Evolutionary conservation across 1,140 invertebrate species (phyloP), one percentile per base, ranked within the genome.

Genomic region (Chironomus striatipennis): DNA sequence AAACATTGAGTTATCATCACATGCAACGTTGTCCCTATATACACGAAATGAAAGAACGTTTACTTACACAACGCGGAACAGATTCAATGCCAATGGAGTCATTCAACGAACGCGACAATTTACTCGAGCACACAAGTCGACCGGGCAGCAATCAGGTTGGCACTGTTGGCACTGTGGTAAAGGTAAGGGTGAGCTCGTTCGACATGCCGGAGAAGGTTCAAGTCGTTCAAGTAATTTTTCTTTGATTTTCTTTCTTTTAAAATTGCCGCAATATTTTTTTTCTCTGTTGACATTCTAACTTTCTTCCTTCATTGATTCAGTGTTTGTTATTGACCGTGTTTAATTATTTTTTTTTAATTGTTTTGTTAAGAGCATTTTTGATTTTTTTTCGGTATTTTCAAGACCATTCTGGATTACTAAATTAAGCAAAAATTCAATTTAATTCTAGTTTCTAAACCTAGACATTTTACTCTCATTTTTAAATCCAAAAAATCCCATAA

Each of bases 21-120:
- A 93, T 93, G 92, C 92, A 93, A 88, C 90, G 91, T 84, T 94
- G 91, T 85, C 92, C 91, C 78, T 94, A 94, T 85, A 89, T 94
- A 82, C 90, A 93, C 87, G 92, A 93, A 88, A 94, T 93, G 92
- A 92, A 93, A 85, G 91, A 94, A 87, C 90, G 92, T 80, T 85
- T 94, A 81, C 86, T 93, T 78, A 87, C 90, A 79, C 87, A 85
- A 82, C 79, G 82, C 80, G 43, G 80, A 83, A 78, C 83, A 79
- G 81, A 86, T 84, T 78, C 83, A 83, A 43, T 83, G 79, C 75
- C 85, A 82, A 79, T 85, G 80, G 75, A 86, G 82, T 81, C 84
- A 82, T 42, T 83, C 82, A 73, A 81, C 79, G 81, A 82, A 77
- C 80, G 81, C 74, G 81, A 80, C 75, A 80, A 80, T 79, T 80